These are phyloP conservation scores for Chromoteleia sp. DNA, from an alignment of 2,888 invertebrate genomes.

Conservation along the genomic window DNA sequence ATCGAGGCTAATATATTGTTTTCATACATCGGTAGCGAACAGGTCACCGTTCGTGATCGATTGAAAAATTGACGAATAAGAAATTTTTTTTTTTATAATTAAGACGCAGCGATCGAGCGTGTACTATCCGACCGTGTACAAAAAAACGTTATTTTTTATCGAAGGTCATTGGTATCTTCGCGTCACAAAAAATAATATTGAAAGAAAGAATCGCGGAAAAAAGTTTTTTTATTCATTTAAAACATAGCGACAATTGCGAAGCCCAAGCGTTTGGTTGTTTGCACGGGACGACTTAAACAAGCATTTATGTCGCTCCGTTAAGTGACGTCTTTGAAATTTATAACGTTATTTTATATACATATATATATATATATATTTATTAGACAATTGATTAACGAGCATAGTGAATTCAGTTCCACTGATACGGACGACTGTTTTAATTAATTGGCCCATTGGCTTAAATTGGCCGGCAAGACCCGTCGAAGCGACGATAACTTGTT, in stretches of 20 bases:
- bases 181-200: not conserved
- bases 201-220: not conserved
- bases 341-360: conserved; percentile 51
- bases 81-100: conserved; percentile 5
- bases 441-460: conserved; percentile 5
- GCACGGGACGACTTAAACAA: conserved; percentile 32
- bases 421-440: conserved; percentile 7
- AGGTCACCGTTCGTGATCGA: not conserved
- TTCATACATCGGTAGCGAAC: not conserved
- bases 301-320: conserved; percentile 45
- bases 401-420: conserved; percentile 43
- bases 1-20: conserved; percentile 33
- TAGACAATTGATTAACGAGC: conserved; percentile 48
- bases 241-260: conserved; percentile 39
- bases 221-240: conserved; percentile 19
- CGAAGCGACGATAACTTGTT: not conserved
- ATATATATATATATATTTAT: conserved; percentile 52
- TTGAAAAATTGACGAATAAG: conserved; percentile 5
- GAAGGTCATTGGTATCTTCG: conserved; percentile 1
- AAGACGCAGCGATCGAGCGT: conserved; percentile 4
- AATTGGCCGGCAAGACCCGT: conserved; percentile 7
- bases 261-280: conserved; percentile 40
- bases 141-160: conserved; percentile 7
- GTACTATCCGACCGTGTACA: conserved; percentile 4
- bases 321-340: conserved; percentile 39